These are phyloP conservation scores for Pemphredon lugubris DNA, from an alignment of 2,888 invertebrate genomes.

Conservation along the genomic window DNA sequence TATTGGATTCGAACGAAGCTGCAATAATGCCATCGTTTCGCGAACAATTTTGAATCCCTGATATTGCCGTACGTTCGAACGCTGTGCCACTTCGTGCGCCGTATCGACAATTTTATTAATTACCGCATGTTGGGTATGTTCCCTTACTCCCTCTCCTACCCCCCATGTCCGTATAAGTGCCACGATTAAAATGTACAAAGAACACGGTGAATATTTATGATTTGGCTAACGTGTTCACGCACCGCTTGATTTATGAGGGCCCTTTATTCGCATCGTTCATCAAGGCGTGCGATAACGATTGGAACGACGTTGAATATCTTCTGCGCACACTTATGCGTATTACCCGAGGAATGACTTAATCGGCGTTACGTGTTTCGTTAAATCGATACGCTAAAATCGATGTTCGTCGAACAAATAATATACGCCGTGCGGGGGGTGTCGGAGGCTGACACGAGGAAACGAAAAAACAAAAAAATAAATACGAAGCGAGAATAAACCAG, in stretches of 20 bases:
- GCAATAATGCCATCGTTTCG: conserved; percentile 24
- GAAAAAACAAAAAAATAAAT: conserved; percentile 1
- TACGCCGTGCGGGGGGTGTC: conserved; percentile 17
- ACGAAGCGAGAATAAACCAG: background rate
- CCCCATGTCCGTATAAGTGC: background rate
- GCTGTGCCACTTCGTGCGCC: conserved; percentile 5
- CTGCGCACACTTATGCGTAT: conserved; percentile 25
- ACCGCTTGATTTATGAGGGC: conserved; percentile 45
- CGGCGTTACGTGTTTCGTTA: conserved; percentile 13
- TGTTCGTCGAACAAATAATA: conserved; percentile 40
- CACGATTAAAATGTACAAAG: conserved; percentile 43
- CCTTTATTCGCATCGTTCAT: conserved; percentile 48
- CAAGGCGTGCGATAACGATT: conserved; percentile 45
- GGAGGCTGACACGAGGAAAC: conserved; percentile 16
- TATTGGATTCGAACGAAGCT: background rate
- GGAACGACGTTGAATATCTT: conserved; percentile 32
- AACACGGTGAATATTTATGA: conserved; percentile 52
- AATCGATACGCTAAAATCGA: conserved; percentile 41
- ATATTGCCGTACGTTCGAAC: conserved; percentile 19
- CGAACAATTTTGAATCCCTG: conserved; percentile 5
- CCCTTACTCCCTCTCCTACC: background rate
- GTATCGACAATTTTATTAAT: conserved; percentile 20
- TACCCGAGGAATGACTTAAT: background rate
- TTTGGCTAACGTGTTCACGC: conserved; percentile 44
- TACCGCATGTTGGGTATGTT: background rate